Conservation (phyloP, 2,888 invertebrate species). For the Nephrotoma flavescens region DNA sequence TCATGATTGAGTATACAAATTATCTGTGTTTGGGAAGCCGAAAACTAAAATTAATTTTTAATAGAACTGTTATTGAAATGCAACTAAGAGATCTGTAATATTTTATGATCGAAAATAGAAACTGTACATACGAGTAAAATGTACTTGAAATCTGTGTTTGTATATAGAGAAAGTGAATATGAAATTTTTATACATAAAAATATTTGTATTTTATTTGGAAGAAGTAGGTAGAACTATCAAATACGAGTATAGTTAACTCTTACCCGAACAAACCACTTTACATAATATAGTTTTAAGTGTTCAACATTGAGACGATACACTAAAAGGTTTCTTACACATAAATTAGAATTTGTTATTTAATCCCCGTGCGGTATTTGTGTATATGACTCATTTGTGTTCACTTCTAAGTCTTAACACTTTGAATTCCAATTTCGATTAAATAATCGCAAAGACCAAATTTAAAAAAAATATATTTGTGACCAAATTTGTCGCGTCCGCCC, state of each 20-base stretch:
- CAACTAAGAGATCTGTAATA: background rate
- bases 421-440: background rate
- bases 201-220: no score
- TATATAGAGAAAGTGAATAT: background rate
- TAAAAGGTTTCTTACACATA: background rate
- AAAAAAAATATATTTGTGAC: background rate
- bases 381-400: background rate
- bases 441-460: background rate
- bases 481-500: background rate
- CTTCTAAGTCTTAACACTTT: background rate
- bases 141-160: no score
- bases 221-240: no score
- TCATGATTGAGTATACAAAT: background rate
- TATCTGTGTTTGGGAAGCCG: background rate
- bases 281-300: background rate
- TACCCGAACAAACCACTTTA: no score
- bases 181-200: background rate
- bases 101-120: background rate
- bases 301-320: background rate
- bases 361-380: background rate
- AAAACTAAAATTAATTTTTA: no score
- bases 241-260: no score
- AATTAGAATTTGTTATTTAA: background rate
- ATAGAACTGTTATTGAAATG: background rate
- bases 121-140: no score